Conservation (phyloP, 2,888 invertebrate species). For the Epistrophe eligans region DNA sequence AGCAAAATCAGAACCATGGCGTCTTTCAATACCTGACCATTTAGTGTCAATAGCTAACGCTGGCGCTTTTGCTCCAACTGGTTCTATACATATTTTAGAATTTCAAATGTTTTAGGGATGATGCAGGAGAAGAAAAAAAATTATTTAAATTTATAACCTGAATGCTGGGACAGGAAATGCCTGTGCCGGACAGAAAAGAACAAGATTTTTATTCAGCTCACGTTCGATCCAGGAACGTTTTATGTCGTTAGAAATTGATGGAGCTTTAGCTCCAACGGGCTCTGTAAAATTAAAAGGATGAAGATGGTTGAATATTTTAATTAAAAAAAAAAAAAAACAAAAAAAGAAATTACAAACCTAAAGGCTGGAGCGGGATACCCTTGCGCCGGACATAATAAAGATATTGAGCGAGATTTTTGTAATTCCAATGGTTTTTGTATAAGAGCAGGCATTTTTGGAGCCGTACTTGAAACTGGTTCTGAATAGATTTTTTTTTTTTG, state of each 20-base stretch:
- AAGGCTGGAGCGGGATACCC: constrained; percentile 88
- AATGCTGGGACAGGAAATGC: constrained; percentile 89
- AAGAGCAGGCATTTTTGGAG: constrained; percentile 84
- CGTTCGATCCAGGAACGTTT: constrained; percentile 85
- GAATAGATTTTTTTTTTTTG: background rate
- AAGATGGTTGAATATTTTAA: background rate
- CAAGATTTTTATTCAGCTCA: constrained; percentile 87
- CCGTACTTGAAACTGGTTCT: constrained; percentile 85
- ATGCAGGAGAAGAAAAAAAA: background rate
- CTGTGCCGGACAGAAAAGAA: constrained; percentile 90
- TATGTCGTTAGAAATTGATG: constrained; percentile 85
- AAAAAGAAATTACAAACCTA: constrained; percentile 77
- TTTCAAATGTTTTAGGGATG: constrained; percentile 19
- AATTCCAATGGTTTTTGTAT: constrained; percentile 82
- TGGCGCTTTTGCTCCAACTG: constrained; percentile 89
- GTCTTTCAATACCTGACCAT: constrained; percentile 86
- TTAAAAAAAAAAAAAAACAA: background rate
- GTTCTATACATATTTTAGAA: constrained; percentile 84
- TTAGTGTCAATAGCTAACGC: constrained; percentile 89
- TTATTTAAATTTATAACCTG: constrained; percentile 84
- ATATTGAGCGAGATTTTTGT: constrained; percentile 78
- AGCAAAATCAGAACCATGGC: constrained; percentile 79
- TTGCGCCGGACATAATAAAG: constrained; percentile 89
- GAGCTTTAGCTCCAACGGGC: constrained; percentile 87
- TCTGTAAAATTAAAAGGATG: constrained; percentile 77